phyloP scores from a whole-genome alignment of 2,113 vertebrate species.

The Sclerurus mexicanus region DNA sequence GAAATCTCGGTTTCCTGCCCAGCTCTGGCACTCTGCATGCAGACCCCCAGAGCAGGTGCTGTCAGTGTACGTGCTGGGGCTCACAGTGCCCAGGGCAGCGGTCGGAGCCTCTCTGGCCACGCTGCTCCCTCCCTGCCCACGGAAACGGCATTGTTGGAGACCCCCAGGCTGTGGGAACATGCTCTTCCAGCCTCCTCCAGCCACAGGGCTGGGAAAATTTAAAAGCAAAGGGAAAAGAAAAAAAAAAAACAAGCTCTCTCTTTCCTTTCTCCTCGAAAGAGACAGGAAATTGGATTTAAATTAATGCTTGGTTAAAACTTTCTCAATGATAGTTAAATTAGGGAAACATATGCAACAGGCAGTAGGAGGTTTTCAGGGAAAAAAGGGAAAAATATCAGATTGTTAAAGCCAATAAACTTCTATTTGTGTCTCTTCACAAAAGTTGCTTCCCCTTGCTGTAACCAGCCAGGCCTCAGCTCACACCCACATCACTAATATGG shows the following conservation, averaged over 20 bases:
- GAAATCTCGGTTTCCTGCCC: constrained; percentile 64
- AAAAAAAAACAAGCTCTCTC: neutral
- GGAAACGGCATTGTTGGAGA: constrained; percentile 46
- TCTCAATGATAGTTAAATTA: neutral
- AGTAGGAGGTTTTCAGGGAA: neutral
- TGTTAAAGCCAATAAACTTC: neutral
- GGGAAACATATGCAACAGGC: neutral
- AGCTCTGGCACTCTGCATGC: neutral
- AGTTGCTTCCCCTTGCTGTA: neutral
- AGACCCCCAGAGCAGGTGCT: neutral
- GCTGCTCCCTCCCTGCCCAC: neutral
- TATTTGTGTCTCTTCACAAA: neutral
- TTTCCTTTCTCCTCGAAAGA: neutral
- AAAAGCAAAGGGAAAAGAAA: neutral
- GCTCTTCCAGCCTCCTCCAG: constrained; percentile 46
- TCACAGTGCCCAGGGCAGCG: constrained; percentile 19
- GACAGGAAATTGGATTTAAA: constrained; percentile 52
- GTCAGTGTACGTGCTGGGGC: constrained; percentile 52
- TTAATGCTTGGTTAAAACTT: constrained; percentile 4
- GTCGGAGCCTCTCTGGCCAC: neutral
- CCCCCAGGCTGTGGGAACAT: constrained; percentile 49
- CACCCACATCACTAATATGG: neutral
- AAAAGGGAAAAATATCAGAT: neutral
- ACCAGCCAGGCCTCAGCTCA: neutral
- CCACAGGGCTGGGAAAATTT: constrained; percentile 5